Base-by-base conservation (phyloP, 2,888 invertebrate species). In the Cosmopolites sordidus region DNA sequence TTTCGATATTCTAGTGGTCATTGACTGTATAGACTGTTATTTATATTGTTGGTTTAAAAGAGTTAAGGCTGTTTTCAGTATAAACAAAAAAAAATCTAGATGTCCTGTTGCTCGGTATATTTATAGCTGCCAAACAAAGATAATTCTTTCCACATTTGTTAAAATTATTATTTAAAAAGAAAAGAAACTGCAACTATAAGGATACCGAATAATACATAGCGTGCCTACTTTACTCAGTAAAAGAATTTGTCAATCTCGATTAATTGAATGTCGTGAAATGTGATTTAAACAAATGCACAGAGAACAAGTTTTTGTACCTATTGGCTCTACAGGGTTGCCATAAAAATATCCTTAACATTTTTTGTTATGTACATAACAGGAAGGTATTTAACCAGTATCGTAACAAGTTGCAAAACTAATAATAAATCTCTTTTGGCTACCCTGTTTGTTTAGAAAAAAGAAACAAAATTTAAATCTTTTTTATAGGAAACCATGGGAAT, bases 401-500 rank as follows among this genome's bases (percentile, higher is more conserved):
- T n/a, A n/a, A n/a, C n/a, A n/a, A n/a, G n/a, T n/a, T n/a, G n/a
- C n/a, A n/a, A n/a, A n/a, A n/a, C n/a, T n/a, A n/a, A n/a, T n/a
- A n/a, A n/a, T n/a, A n/a, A n/a, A n/a, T n/a, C n/a, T n/a, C n/a
- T n/a, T 33, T 33, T 14, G 22, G 46, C 14, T 38, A 6, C 27
- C 46, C 22, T 38, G 46, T 46, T 11, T 29, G 18, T 14, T 38
- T 39, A 46, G 45, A 15, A 22, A n/a, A n/a, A n/a, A n/a, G 18
- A 38, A n/a, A 38, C 11, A 37, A 9, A 9, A 9, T 51, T 43
- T 43, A 51, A 51, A 43, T 55, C 22, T 22, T 56, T 52, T 60
- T 58, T 59, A 54, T 53, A 56, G 51, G 51, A 45, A 51, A 46
- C 43, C 33, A 16, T 3, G 41, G 22, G 8, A 22, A 5, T 5